Percentiles rank a stretch among this genome's conserved stretches.
Evolutionary conservation across 2,797 vertebrate genomes (phyloP).

Genomic region (Sparidentex hasta): DNA sequence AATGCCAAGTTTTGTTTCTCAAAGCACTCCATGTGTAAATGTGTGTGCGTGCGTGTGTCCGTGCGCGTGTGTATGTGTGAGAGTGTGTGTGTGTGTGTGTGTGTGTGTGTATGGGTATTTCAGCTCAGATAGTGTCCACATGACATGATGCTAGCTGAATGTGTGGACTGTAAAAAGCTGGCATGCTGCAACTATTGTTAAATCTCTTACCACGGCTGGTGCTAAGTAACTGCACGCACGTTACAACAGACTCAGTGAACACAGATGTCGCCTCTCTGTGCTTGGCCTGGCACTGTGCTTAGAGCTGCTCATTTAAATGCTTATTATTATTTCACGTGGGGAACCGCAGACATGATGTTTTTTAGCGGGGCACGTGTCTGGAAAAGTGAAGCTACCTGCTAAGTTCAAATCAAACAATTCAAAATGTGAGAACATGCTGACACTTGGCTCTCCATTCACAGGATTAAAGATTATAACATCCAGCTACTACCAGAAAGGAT

Average conservation of each 20-base stretch:
- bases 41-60: not conserved
- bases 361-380: conserved; percentile 10
- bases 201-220: conserved; percentile 37
- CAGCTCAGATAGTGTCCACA: conserved; percentile 33
- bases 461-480: not conserved
- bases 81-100: not conserved
- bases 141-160: conserved; percentile 53
- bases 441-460: not conserved
- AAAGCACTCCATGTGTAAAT: conserved; percentile 25
- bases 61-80: too few species aligned
- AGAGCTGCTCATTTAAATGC: conserved; percentile 18
- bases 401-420: conserved; percentile 15
- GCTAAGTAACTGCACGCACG: conserved; percentile 7
- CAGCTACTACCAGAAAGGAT: not conserved
- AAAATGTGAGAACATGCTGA: conserved; percentile 7
- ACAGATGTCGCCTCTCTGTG: not conserved
- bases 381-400: not conserved
- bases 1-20: conserved; percentile 64
- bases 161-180: conserved; percentile 44
- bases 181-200: conserved; percentile 31
- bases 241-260: conserved; percentile 15
- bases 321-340: conserved; percentile 37
- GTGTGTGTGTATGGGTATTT: conserved; percentile 4
- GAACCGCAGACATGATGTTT: conserved; percentile 19
- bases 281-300: not conserved